Evolutionary conservation across 2,888 invertebrate genomes (phyloP), one percentile per base, ranked within the genome.

Genomic region (Antitype chi): DNA sequence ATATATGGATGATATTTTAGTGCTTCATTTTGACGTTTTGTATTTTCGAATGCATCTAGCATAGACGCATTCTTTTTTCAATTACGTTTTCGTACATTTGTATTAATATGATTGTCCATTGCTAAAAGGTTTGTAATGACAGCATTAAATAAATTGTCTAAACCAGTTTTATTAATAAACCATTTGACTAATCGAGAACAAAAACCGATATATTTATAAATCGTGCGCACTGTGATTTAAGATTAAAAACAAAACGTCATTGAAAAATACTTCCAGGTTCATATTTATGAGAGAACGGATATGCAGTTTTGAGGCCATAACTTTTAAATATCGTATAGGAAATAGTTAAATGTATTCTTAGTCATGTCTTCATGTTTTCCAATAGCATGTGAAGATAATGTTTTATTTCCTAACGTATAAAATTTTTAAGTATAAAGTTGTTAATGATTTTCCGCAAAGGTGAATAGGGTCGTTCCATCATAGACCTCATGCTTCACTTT

Each of bases 291-390:
- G 70, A 76, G 38, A 57, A 9, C 75, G 70, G 70, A 78, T 52
- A 76, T 75, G 71, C 67, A 82, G 43, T 78, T 73, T 64, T 80
- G 38, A 84, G 87, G 82, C 70, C 82, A 72, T 66, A 53, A 47
- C 63, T 75, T 69, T 71, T 66, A 55, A 70, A 60, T 47, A 7
- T 28, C 38, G 68, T 78, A n/a, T 64, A 83, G 70, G 77, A 83
- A 76, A 79, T 76, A 49, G 47, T 73, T 72, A 70, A 73, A 67
- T 15, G 17, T 66, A 74, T 66, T 60, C 52, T 74, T 57, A 57
- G 43, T 74, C 71, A 74, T 64, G 68, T 59, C 9, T 55, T 59
- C 47, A 81, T 38, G 38, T 62, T 43, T 64, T 53, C 32, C 57
- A 74, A 75, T 70, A 47, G 3, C 8, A 57, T 25, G 6, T 32